Percentiles rank a stretch among this genome's conserved stretches.
Evolutionary conservation across 2,888 invertebrate species (phyloP).

Genomic region (Hipparchia semele): DNA sequence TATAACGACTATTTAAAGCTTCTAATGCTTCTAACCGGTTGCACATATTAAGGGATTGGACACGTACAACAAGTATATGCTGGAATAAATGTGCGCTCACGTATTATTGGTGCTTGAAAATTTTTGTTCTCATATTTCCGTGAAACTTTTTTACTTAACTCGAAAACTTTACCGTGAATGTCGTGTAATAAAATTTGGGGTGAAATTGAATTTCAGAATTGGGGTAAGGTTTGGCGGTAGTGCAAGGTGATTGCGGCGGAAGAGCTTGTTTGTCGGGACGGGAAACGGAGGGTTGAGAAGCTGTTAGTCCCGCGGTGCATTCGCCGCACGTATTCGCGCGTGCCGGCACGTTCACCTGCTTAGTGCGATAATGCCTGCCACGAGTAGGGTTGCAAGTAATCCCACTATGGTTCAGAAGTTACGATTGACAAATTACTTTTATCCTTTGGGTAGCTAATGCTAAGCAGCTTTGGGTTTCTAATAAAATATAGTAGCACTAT

Average conservation of each 20-base stretch:
- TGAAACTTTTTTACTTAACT: background rate
- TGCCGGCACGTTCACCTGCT: slow-evolving; percentile 66
- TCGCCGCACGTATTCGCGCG: slow-evolving; percentile 43
- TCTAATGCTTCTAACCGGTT: background rate
- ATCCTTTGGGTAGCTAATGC: background rate
- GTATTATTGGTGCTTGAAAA: background rate
- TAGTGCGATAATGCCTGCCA: slow-evolving; percentile 58
- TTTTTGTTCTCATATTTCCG: background rate
- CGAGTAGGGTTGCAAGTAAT: background rate
- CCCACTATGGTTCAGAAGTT: background rate
- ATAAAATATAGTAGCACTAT: background rate
- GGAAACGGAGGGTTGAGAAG: slow-evolving; percentile 23
- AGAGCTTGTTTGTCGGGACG: slow-evolving; percentile 34
- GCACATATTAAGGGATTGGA: background rate
- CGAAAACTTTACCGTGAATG: background rate
- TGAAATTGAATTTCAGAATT: slow-evolving; percentile 25
- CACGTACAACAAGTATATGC: background rate
- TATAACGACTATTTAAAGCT: slow-evolving; percentile 24
- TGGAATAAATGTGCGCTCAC: too few relatives aligned
- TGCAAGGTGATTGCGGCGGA: slow-evolving; percentile 19
- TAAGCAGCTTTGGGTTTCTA: background rate
- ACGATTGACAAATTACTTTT: background rate
- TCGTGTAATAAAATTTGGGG: slow-evolving; percentile 13
- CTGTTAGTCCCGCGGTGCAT: slow-evolving; percentile 4
- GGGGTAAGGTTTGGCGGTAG: slow-evolving; percentile 27